These are phyloP conservation scores for Chaetodon trifasciatus DNA, from an alignment of 2,797 vertebrate genomes.

Conservation along the genomic window DNA sequence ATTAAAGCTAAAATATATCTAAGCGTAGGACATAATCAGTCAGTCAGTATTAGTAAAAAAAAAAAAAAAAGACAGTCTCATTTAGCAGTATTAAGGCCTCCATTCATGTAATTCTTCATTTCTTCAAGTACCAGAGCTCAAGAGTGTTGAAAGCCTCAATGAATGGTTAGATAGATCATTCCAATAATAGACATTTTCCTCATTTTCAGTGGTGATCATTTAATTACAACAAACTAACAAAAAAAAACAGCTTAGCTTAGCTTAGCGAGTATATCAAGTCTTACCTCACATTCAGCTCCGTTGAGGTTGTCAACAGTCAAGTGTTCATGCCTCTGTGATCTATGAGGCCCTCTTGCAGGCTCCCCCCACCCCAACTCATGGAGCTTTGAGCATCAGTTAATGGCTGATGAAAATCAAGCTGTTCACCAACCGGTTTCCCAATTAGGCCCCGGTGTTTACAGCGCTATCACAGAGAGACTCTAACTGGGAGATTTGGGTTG, in stretches of 20 bases:
- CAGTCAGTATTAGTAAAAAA: constrained; percentile 18
- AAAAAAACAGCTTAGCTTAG: neutral
- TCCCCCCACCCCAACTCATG: constrained; percentile 19
- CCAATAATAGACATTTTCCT: constrained; percentile 9
- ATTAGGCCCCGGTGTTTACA: constrained; percentile 71
- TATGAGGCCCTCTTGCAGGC: constrained; percentile 21
- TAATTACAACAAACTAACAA: constrained; percentile 27
- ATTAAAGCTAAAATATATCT: constrained; percentile 22
- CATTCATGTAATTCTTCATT: constrained; percentile 37
- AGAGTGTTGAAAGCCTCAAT: constrained; percentile 30
- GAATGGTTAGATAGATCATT: constrained; percentile 28
- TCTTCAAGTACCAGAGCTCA: constrained; percentile 9
- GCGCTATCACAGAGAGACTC: constrained; percentile 59
- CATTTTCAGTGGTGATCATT: constrained; percentile 8
- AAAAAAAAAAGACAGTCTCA: constrained; percentile 16
- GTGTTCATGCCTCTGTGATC: constrained; percentile 29
- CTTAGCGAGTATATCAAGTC: neutral
- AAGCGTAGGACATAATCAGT: neutral
- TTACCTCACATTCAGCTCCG: constrained; percentile 49
- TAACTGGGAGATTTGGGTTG: constrained; percentile 65
- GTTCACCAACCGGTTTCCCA: constrained; percentile 57
- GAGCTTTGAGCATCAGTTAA: constrained; percentile 61
- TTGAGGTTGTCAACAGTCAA: constrained; percentile 28
- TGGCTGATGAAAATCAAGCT: constrained; percentile 67
- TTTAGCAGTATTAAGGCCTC: constrained; percentile 5